Evolutionary conservation across 2,888 invertebrate genomes (phyloP).

Genomic region (Megalurothrips usitatus): DNA sequence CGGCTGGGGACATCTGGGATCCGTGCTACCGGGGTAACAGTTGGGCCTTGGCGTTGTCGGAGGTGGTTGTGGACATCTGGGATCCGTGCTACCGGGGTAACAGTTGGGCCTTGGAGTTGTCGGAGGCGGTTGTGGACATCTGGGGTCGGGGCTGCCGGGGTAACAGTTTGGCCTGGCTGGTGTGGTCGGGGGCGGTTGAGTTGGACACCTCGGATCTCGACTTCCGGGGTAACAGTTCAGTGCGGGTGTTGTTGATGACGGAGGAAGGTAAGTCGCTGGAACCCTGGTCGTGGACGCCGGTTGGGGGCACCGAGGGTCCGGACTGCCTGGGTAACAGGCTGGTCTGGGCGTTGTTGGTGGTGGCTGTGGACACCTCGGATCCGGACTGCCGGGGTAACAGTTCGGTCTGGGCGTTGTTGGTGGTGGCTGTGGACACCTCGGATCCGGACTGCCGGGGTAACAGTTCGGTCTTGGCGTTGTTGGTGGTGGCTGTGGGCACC

Average conservation of each 20-base stretch:
- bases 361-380: too few relatives aligned
- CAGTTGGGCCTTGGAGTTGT: slow-evolving; percentile 38
- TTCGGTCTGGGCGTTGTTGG: slow-evolving; percentile 44
- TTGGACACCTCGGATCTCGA: slow-evolving; percentile 30
- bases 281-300: slow-evolving; percentile 15
- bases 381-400: slow-evolving; percentile 45
- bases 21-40: slow-evolving; percentile 43
- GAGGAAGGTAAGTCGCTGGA: slow-evolving; percentile 38
- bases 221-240: too few relatives aligned
- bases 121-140: slow-evolving; percentile 35
- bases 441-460: slow-evolving; percentile 44
- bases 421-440: slow-evolving; percentile 43
- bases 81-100: slow-evolving; percentile 41
- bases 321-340: slow-evolving; percentile 42
- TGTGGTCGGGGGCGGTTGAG: slow-evolving; percentile 35
- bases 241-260: too few relatives aligned
- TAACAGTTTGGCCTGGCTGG: slow-evolving; percentile 30
- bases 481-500: slow-evolving; percentile 36
- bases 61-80: slow-evolving; percentile 42
- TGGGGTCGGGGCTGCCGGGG: slow-evolving; percentile 30
- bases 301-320: too few relatives aligned
- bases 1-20: slow-evolving; percentile 41
- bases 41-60: slow-evolving; percentile 39
- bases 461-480: slow-evolving; percentile 41
- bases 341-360: slow-evolving; percentile 35